Evolutionary conservation across 2,113 vertebrate genomes (phyloP).

Genomic region (Castor canadensis): DNA sequence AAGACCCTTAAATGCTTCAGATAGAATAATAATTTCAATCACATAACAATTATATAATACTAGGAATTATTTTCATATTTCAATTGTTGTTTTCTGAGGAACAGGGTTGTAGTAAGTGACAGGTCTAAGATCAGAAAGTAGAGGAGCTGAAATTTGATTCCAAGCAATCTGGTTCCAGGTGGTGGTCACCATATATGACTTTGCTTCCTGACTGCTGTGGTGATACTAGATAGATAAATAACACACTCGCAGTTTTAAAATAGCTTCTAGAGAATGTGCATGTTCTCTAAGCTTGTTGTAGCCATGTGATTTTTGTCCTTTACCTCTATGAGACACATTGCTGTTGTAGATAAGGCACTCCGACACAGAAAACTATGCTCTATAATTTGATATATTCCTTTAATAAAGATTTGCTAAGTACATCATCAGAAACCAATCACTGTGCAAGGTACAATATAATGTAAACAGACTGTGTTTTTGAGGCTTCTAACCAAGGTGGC

Average conservation of each 20-base stretch:
- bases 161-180: neutral
- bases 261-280: neutral
- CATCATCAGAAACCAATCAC: constrained; percentile 15
- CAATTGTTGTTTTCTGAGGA: neutral
- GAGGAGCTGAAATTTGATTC: neutral
- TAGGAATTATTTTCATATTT: neutral
- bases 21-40: neutral
- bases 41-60: neutral
- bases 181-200: neutral
- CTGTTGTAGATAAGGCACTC: neutral
- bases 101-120: neutral
- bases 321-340: neutral
- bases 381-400: constrained; percentile 22
- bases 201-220: neutral
- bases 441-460: neutral
- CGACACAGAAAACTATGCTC: neutral
- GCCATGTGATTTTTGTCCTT: neutral
- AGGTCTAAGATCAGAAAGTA: neutral
- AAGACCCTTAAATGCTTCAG: neutral
- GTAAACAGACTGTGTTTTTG: neutral
- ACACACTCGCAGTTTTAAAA: neutral
- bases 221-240: neutral
- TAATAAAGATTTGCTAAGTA: constrained; percentile 18
- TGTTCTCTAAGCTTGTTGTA: neutral
- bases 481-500: neutral